phyloP scores from a whole-genome alignment of 2,888 invertebrate species.

The Nephrotoma guestfalica region DNA sequence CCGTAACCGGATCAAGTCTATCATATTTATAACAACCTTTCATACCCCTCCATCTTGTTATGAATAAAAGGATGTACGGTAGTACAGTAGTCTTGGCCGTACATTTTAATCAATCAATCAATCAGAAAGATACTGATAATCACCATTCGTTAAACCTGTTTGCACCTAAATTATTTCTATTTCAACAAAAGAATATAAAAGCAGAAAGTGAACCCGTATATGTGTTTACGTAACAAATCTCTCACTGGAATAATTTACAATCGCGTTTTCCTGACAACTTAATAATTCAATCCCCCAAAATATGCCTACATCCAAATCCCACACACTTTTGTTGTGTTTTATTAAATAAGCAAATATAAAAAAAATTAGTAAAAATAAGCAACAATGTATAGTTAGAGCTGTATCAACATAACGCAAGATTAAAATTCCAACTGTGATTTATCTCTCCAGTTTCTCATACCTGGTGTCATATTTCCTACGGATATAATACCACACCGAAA shows the following conservation, averaged over 20 bases:
- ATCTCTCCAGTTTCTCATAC: neutral
- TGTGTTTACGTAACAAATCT: neutral
- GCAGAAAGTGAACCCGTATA: neutral
- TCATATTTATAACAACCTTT: no score
- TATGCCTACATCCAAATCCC: neutral
- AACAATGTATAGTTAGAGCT: neutral
- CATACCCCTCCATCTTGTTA: no score
- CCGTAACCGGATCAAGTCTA: no score
- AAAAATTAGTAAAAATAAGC: neutral
- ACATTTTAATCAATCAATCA: no score
- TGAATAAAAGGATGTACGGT: no score
- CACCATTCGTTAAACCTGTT: no score
- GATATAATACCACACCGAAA: neutral
- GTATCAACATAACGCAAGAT: neutral
- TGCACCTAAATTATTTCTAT: no score
- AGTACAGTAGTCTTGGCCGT: no score
- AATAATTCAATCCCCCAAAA: neutral
- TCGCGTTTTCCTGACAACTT: neutral
- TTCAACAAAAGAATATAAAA: no score
- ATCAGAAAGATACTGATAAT: no score
- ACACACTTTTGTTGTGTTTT: neutral
- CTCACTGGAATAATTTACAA: neutral
- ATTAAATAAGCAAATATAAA: neutral
- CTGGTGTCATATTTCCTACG: neutral
- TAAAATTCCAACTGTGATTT: neutral